phyloP scores from a whole-genome alignment of 2,888 invertebrate genomes.

The Meteorus colon region DNA sequence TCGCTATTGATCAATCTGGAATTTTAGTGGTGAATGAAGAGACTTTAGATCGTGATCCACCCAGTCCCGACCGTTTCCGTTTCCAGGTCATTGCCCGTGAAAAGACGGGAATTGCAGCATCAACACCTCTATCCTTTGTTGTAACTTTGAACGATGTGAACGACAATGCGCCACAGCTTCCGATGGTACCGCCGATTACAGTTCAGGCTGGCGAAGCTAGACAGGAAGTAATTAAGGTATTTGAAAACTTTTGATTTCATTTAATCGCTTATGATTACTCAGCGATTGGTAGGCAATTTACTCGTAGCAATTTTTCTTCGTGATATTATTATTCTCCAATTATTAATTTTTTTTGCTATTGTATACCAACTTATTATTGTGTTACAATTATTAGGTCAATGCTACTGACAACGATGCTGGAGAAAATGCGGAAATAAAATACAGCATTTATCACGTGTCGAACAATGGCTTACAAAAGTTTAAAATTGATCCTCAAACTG shows the following conservation, averaged over 20 bases:
- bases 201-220: constrained; percentile 86
- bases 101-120: constrained; percentile 84
- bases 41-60: constrained; percentile 89
- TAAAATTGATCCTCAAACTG: constrained; percentile 85
- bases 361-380: background rate
- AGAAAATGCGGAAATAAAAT: constrained; percentile 86
- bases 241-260: constrained; percentile 43
- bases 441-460: constrained; percentile 92
- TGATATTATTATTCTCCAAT: background rate
- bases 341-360: background rate
- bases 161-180: constrained; percentile 88
- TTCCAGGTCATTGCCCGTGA: constrained; percentile 93
- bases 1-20: constrained; percentile 84
- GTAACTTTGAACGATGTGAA: constrained; percentile 88
- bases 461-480: constrained; percentile 93
- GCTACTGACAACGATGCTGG: constrained; percentile 91
- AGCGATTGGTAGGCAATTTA: background rate
- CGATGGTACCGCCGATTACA: constrained; percentile 85
- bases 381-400: constrained; percentile 76
- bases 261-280: constrained; percentile 15
- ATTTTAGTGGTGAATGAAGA: constrained; percentile 87
- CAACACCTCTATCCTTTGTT: constrained; percentile 86
- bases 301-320: background rate
- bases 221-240: constrained; percentile 81
- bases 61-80: constrained; percentile 87